Base-by-base conservation (phyloP, 2,797 vertebrate species). In the Pseudochromis fuscus region DNA sequence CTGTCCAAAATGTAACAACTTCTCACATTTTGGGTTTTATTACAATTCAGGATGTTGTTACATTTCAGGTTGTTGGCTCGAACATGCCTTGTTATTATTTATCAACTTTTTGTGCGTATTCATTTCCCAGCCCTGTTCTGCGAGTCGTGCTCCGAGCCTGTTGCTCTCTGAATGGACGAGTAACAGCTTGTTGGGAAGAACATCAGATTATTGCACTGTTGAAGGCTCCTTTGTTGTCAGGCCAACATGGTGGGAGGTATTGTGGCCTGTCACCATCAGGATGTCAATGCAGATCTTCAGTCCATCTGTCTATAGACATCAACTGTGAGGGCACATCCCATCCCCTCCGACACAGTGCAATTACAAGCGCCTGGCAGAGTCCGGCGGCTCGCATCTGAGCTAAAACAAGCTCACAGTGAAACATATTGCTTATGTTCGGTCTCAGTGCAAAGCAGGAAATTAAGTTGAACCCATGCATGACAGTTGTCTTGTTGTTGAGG, bases 281-380 rank as follows among this genome's bases (percentile, higher is more conserved):
- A 72, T 75, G 83, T 88, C 58, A 65, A 64, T 69, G 80, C 87
- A 84, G 89, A 92, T 91, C 86, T 85, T 75, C 79, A 25, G 79
- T 88, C 92, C 94, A 94, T 94, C 93, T 94, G 92, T 90, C 89
- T 77, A 73, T 80, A 75, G 77, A 83, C 79, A 65, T 88, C 78
- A 77, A 84, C 81, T 77, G 85, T 75, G 81, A 88, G 80, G 85
- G 75, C 81, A 69, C 72, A 72, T 83, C 81, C 81, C 85, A 65
- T 82, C 86, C 75, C 69, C 84, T 85, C 83, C 75, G 88, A 90
- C 89, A 74, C 73, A 25, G 38, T 72, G 76, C 87, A 90, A 93
- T 93, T 93, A 91, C 87, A 90, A 76, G 72, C 64, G 45, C 61
- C 78, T 77, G 81, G 67, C 82, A 67, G 79, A 70, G 81, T 50